These are phyloP conservation scores for Achroia grisella DNA, from an alignment of 1,140 invertebrate species.

Conservation along the genomic window DNA sequence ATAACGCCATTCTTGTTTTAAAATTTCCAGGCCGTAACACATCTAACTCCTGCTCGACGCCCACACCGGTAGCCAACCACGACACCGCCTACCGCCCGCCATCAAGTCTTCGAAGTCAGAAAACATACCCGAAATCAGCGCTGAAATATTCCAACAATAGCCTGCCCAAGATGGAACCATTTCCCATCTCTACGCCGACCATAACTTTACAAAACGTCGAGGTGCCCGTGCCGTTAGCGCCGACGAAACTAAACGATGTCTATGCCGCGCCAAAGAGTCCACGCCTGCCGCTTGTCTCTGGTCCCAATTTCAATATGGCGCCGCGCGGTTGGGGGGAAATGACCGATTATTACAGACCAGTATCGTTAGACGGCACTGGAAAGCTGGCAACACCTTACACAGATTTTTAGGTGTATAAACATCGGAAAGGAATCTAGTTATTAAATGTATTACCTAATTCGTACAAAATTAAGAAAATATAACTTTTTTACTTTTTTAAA, in stretches of 20 bases:
- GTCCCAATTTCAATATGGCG: constrained; percentile 84
- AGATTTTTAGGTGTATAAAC: constrained; percentile 66
- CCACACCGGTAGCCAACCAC: constrained; percentile 69
- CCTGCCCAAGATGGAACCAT: constrained; percentile 67
- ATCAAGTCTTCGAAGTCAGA: constrained; percentile 61
- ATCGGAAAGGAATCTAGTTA: too few species aligned
- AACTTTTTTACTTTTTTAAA: too few species aligned
- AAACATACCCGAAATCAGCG: constrained; percentile 63
- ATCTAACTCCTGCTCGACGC: constrained; percentile 59
- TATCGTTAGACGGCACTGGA: constrained; percentile 76
- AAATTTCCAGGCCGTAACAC: constrained; percentile 69
- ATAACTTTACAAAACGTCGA: constrained; percentile 50
- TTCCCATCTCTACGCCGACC: constrained; percentile 51
- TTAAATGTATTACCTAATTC: neutral
- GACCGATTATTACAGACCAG: constrained; percentile 78
- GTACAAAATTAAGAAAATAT: too few species aligned
- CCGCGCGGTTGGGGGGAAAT: constrained; percentile 85
- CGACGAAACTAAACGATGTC: constrained; percentile 64
- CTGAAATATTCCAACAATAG: constrained; percentile 61
- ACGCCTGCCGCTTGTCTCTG: constrained; percentile 48
- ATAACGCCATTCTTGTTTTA: neutral
- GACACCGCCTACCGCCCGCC: constrained; percentile 69
- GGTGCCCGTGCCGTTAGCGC: constrained; percentile 58
- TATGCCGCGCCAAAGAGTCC: constrained; percentile 59
- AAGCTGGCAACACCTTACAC: constrained; percentile 69